phyloP scores from a whole-genome alignment of 2,888 invertebrate species.

The Heliconius ismenius region DNA sequence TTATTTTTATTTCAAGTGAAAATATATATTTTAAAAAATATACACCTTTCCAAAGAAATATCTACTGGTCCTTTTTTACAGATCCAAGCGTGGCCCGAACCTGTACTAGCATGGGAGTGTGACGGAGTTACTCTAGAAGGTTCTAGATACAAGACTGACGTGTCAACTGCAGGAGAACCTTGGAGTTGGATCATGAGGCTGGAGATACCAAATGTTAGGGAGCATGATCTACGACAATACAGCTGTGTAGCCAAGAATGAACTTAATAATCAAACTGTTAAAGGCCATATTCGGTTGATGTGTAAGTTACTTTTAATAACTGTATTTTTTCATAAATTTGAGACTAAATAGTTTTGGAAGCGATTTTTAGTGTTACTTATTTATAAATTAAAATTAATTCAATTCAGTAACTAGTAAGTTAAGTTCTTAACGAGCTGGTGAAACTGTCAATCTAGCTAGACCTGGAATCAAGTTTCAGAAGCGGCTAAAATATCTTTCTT shows the following conservation, averaged over 20 bases:
- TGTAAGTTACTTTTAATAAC: slow-evolving; percentile 54
- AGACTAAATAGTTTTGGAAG: too few species aligned
- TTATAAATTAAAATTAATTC: too few species aligned
- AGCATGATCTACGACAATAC: slow-evolving; percentile 88
- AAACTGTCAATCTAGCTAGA: too few species aligned
- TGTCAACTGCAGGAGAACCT: slow-evolving; percentile 61
- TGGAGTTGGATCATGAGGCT: slow-evolving; percentile 89
- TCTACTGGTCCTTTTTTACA: slow-evolving; percentile 46
- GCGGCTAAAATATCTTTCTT: too few species aligned
- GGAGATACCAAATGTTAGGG: slow-evolving; percentile 86
- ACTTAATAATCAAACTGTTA: slow-evolving; percentile 88
- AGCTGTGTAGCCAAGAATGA: slow-evolving; percentile 93
- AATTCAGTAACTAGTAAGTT: too few species aligned
- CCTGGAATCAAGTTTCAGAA: too few species aligned
- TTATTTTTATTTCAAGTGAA: too few species aligned
- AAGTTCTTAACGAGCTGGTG: too few species aligned
- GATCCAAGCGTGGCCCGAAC: slow-evolving; percentile 94
- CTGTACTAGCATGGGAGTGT: slow-evolving; percentile 92
- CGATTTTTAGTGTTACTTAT: too few species aligned
- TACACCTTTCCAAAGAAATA: not conserved
- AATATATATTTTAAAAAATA: too few species aligned
- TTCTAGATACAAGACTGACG: slow-evolving; percentile 65
- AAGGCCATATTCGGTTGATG: slow-evolving; percentile 79
- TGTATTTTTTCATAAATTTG: not conserved
- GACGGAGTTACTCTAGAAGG: slow-evolving; percentile 88